Evolutionary conservation across 1,140 invertebrate species (phyloP), one percentile per base, ranked within the genome.

Genomic region (Anagrus nilaparvatae): DNA sequence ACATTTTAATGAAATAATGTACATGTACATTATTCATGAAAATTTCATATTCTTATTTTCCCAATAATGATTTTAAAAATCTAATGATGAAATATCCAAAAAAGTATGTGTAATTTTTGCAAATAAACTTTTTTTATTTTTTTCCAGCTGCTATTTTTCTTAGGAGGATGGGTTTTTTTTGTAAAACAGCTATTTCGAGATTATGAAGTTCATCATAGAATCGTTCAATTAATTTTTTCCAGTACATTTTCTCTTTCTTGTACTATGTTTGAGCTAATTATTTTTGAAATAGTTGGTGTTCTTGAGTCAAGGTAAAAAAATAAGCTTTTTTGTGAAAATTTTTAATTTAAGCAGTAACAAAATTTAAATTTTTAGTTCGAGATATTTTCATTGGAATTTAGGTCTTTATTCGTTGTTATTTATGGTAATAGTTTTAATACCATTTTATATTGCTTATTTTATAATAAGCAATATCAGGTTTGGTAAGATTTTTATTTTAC

Each of bases 221-320:
- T 93, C 32, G 92, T 99, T 6, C 89, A 98, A 61, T 67, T 98
- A 3, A 91, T 98, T 55, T 99, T 99, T 66, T 96, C 94, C 1
- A 77, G 87, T 5, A 99, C 94, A 28, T 96, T 99, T 65, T 85
- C 96, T 5, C 67, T 99, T 3, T 99, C 95, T 12, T 97, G 96
- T 61, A 97, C 92, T 5, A 96, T 99, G 90, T 99, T 99, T 71
- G 96, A 99, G 64, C 72, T 99, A 18, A 98, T 99, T 46, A 99
- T 99, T 63, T 99, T 99, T 75, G 97, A 99, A 74, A 99, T 99
- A 58, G 70, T 97, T 36, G 94, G 85, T 30, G 78, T 97, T 47
- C 67, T 99, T 42, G 88, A 96, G 59, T 74, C 78, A 51, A 82
- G 71, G 81, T 82, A 69, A n/a, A n/a, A n/a, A n/a, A n/a, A n/a